Base-by-base conservation (phyloP, 2,888 invertebrate genomes). In the Drosophila subsilvestris region DNA sequence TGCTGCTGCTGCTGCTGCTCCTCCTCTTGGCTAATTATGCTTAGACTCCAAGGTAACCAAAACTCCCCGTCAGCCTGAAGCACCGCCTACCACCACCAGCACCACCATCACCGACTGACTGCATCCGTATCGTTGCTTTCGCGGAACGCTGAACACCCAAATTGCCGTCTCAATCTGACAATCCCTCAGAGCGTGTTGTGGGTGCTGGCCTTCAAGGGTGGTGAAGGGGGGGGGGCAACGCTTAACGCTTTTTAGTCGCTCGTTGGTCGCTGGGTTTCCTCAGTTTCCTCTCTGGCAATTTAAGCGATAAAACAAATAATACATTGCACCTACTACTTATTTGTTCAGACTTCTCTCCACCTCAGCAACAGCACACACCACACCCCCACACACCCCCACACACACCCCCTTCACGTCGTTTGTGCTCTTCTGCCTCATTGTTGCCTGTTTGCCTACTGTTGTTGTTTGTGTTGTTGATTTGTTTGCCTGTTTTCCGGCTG, bases 321-420 rank as follows among this genome's bases (percentile, higher is more conserved):
- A 86, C 88, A 83, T 79, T 83, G 88, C 87, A 86, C 84, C 85
- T 72, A 85, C 87, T 88, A 85, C 87, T 88, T 83, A 83, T 83
- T 83, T 83, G 83, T 70, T 57, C 71, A 77, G 68, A 69, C 61
- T 63, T 62, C 61, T 62, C 61, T 71, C 69, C 72, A 59, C 72
- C 75, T 67, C 65, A 22, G 22, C 22, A 20, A 2, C 20, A 4
- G 10, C 29, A 12, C 32, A 10, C 29, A 10, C 12, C 32, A 10
- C 12, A 7, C 27, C 8, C 27, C 27, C 8, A 10, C 12, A 7
- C 27, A 1, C 27, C 27, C 8, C 12, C 32, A 10, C 12, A 7
- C 27, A 1, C 27, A 7, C 8, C 27, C 1, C 3, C 29, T 4
- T 20, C 22, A 22, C 22, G 22, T 20, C 29, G 10, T 32, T 74